Percentiles rank a stretch among this genome's conserved stretches.
phyloP scores from a whole-genome alignment of 23 tunicate genomes.

The Corella eumyota region DNA sequence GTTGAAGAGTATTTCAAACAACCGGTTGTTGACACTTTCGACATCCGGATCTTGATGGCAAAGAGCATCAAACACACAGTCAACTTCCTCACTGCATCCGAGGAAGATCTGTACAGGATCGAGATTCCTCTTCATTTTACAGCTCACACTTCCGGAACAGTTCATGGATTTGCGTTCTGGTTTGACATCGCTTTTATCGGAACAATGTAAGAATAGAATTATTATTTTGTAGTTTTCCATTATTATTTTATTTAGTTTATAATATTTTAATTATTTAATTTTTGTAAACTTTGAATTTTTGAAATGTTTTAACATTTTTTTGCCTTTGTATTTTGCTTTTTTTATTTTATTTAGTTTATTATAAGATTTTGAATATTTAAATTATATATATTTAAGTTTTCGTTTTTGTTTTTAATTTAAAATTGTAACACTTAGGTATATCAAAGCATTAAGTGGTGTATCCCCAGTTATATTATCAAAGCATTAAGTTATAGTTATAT shows the following conservation, averaged over 20 bases:
- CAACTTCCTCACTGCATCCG: conserved; percentile 82
- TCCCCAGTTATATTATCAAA: too few relatives aligned
- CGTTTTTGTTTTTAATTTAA: too few relatives aligned
- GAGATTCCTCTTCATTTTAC: conserved; percentile 89
- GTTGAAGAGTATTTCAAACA: conserved; percentile 95
- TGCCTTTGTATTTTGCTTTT: too few relatives aligned
- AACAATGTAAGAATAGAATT: conserved; percentile 35
- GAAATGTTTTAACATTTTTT: too few relatives aligned
- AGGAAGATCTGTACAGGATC: conserved; percentile 89
- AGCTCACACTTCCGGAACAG: conserved; percentile 90
- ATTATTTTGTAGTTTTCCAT: background rate
- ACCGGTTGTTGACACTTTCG: conserved; percentile 98
- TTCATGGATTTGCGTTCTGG: conserved; percentile 99
- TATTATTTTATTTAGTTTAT: background rate
- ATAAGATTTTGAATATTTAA: too few relatives aligned
- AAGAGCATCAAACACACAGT: conserved; percentile 86
- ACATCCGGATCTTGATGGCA: conserved; percentile 91
- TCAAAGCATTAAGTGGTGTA: too few relatives aligned
- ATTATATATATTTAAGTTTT: too few relatives aligned
- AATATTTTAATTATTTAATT: background rate
- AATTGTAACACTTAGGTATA: too few relatives aligned
- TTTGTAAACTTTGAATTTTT: background rate
- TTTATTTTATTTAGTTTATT: too few relatives aligned
- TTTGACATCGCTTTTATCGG: conserved; percentile 99
- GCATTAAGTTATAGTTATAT: too few relatives aligned